These are phyloP conservation scores for Vanessa tameamea DNA, from an alignment of 1,140 invertebrate species.

Conservation along the genomic window DNA sequence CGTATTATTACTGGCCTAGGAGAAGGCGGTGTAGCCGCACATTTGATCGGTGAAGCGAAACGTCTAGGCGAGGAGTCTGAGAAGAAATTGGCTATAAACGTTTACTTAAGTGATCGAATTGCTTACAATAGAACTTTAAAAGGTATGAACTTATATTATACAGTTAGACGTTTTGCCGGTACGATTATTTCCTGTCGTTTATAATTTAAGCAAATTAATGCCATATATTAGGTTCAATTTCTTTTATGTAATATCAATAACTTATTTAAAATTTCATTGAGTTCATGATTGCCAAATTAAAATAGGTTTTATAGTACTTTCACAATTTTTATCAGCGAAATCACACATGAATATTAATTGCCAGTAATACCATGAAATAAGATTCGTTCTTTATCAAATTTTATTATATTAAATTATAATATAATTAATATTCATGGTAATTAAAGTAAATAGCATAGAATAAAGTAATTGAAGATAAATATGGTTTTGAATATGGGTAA, in stretches of 20 bases:
- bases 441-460: too few species aligned
- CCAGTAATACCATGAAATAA: background rate
- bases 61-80: conserved; percentile 64
- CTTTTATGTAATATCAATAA: background rate
- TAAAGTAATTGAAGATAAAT: too few species aligned
- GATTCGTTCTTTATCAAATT: background rate
- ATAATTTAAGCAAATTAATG: background rate
- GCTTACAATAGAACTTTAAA: conserved; percentile 69
- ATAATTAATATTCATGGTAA: too few species aligned
- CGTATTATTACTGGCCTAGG: conserved; percentile 66
- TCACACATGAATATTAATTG: too few species aligned
- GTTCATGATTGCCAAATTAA: background rate
- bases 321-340: too few species aligned
- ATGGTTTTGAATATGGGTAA: too few species aligned
- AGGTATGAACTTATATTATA: conserved; percentile 49
- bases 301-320: background rate
- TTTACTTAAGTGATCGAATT: conserved; percentile 71
- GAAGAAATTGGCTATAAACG: conserved; percentile 68
- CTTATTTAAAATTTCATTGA: background rate
- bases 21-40: conserved; percentile 61
- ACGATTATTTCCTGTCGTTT: conserved; percentile 17
- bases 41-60: conserved; percentile 59
- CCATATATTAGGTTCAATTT: background rate
- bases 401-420: too few species aligned
- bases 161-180: conserved; percentile 28